phyloP scores from a whole-genome alignment of 1,140 invertebrate species.

The Hydropsyche tenuis region DNA sequence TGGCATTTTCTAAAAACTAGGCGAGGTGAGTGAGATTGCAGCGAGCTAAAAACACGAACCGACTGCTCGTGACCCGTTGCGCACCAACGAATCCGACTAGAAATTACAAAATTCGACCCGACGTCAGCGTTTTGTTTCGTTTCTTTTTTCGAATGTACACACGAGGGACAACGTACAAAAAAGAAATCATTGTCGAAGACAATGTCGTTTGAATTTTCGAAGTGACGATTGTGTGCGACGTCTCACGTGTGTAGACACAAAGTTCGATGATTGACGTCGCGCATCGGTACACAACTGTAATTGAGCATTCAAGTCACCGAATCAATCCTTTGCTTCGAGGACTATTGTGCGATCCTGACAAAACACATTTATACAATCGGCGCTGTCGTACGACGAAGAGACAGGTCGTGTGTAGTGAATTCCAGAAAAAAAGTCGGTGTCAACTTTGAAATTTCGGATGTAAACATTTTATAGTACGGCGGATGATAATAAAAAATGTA shows the following conservation, averaged over 20 bases:
- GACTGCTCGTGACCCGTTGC: slow-evolving; percentile 21
- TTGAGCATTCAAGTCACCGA: slow-evolving; percentile 23
- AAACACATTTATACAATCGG: slow-evolving; percentile 15
- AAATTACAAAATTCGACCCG: slow-evolving; percentile 20
- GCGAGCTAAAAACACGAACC: not conserved
- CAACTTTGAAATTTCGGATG: no score
- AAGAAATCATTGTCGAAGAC: not conserved
- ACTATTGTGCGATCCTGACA: slow-evolving; percentile 23
- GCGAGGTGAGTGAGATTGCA: slow-evolving; percentile 16
- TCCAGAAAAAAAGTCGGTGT: no score
- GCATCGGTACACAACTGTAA: slow-evolving; percentile 17
- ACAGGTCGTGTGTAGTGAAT: no score
- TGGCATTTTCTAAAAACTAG: slow-evolving; percentile 17
- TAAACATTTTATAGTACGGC: no score
- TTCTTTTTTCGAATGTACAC: not conserved
- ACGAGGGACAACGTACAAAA: not conserved
- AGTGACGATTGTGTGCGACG: not conserved
- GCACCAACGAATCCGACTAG: slow-evolving; percentile 17
- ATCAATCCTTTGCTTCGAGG: slow-evolving; percentile 20
- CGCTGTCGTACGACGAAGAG: not conserved
- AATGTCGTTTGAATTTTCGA: not conserved
- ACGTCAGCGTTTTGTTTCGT: not conserved
- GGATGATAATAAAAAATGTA: no score
- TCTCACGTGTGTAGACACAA: not conserved
- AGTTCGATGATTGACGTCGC: slow-evolving; percentile 9